phyloP scores from a whole-genome alignment of 2,888 invertebrate species.

The Melanostoma mellinum region DNA sequence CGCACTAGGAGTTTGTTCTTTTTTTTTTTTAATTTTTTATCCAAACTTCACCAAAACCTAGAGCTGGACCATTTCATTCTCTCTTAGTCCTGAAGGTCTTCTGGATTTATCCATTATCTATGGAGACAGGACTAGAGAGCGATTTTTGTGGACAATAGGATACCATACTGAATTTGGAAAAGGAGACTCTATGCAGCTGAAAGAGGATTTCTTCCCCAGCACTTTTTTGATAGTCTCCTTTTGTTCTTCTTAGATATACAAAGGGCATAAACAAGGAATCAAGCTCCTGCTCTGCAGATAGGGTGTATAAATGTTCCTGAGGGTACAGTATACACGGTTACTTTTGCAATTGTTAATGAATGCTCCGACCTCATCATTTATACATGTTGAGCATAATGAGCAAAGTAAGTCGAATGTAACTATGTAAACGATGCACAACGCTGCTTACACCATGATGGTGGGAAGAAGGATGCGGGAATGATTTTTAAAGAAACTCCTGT shows the following conservation, averaged over 20 bases:
- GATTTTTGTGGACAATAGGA: slow-evolving; percentile 20
- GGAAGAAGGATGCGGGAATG: background rate
- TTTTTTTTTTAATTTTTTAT: background rate
- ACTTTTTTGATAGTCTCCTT: slow-evolving; percentile 14
- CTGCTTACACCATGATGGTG: background rate
- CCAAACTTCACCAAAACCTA: slow-evolving; percentile 1
- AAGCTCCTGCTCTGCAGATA: slow-evolving; percentile 13
- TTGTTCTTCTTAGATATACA: background rate
- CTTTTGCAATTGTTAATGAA: slow-evolving; percentile 63
- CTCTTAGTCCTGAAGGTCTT: slow-evolving; percentile 4
- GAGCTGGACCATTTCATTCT: slow-evolving; percentile 25
- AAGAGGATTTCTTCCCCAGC: slow-evolving; percentile 6
- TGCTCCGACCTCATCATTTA: slow-evolving; percentile 66
- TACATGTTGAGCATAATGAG: slow-evolving; percentile 67
- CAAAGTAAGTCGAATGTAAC: slow-evolving; percentile 43
- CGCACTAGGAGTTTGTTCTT: slow-evolving; percentile 75
- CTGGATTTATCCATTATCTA: slow-evolving; percentile 51
- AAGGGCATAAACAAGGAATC: slow-evolving; percentile 40
- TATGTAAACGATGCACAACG: slow-evolving; percentile 9
- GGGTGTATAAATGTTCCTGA: slow-evolving; percentile 16
- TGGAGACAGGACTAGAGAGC: slow-evolving; percentile 21
- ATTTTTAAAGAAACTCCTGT: slow-evolving; percentile 48
- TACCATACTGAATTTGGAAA: slow-evolving; percentile 15
- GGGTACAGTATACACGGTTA: slow-evolving; percentile 18
- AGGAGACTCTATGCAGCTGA: background rate